Base-by-base conservation (phyloP, 2,888 invertebrate species). In the Zhengitettix transpicula region DNA sequence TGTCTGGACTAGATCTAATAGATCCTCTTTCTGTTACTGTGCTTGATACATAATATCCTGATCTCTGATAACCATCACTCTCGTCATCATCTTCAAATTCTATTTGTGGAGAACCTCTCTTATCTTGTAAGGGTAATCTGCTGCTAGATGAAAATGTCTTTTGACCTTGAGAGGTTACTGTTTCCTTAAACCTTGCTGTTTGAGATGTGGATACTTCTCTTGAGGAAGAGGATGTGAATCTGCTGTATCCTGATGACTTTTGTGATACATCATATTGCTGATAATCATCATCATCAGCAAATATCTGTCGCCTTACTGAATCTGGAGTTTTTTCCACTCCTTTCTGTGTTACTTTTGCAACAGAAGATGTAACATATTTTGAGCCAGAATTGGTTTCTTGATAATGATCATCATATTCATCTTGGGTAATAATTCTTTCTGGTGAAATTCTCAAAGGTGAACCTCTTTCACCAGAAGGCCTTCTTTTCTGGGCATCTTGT, bases 281-380 rank as follows among this genome's bases (percentile, higher is more conserved):
- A 40, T 59, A 44, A n/a, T 59, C 58, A 17, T 58, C 55, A 42
- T 58, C 60, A 42, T 61, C 59, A n/a, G 56, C 58, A 41, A 62
- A 61, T 47, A 62, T 61, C 41, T 60, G 58, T 28, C 62, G 56
- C 11, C 59, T 54, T 9, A 63, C 61, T 9, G 63, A 63, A 14
- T 42, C 55, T 42, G 61, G 58, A 12, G 59, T 57, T 40, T 42
- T 57, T 12, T 40, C 52, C 42, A n/a, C 52, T 16, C 51, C 28
- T 14, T 16, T 16, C 42, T 40, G 58, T n/a, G 56, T 15, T 8
- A 40, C 17, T 42, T 42, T 44, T 15, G 61, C 56, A 11, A 54
- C 16, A 10, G 56, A 53, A 9, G 57, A 59, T 28, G 59, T 61
- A 9, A 15, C 28, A 44, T 59, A 59, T 15, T 42, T 56, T 41